phyloP scores from a whole-genome alignment of 2,113 vertebrate genomes.

The Murina feae region DNA sequence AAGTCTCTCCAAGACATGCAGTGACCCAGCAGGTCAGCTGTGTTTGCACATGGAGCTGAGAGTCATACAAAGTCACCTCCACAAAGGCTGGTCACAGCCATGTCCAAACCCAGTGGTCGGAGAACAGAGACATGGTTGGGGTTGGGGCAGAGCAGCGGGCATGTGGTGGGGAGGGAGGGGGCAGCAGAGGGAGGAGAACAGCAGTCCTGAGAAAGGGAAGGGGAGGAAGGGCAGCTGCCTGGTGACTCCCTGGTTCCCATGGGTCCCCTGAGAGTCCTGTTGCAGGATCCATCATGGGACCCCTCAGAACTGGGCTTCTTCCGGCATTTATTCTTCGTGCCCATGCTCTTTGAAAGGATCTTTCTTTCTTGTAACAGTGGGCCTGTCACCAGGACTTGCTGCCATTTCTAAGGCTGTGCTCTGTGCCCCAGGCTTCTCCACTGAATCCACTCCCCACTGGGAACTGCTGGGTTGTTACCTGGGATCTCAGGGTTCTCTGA shows the following conservation, averaged over 20 bases:
- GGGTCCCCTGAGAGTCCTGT: neutral
- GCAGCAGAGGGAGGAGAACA: neutral
- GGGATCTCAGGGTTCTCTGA: neutral
- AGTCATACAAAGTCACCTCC: neutral
- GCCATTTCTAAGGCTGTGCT: too few species aligned
- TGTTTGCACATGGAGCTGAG: too few species aligned
- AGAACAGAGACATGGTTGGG: neutral
- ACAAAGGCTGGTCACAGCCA: fast-evolving
- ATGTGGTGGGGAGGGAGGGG: neutral
- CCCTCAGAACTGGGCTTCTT: neutral
- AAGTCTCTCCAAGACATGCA: fast-evolving
- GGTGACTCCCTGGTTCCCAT: neutral
- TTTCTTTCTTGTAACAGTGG: neutral
- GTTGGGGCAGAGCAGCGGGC: fast-evolving
- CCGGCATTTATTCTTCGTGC: neutral
- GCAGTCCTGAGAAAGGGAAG: too few species aligned
- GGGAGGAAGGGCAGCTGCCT: neutral
- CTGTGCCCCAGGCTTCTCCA: neutral
- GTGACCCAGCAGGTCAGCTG: neutral
- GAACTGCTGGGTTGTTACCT: neutral
- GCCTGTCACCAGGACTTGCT: neutral
- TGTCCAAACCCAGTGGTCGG: neutral
- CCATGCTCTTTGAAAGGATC: neutral
- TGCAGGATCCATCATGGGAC: neutral
- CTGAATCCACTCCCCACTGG: neutral